Base-by-base conservation (phyloP, 1,140 invertebrate species). In the Drosophila littoralis region DNA sequence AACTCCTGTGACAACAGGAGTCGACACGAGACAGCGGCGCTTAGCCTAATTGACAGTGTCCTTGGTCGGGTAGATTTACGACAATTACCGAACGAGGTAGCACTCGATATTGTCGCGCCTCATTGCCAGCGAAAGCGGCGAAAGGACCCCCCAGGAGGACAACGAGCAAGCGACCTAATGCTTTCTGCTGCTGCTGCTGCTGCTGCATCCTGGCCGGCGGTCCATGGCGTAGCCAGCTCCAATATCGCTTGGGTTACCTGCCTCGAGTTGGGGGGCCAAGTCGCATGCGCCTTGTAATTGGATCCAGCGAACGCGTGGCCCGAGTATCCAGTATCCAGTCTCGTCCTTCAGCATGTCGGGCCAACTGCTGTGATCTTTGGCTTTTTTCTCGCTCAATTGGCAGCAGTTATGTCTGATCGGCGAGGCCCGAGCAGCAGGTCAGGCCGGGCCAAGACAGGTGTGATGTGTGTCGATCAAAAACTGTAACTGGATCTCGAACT, bases 11-110 rank as follows among this genome's bases (percentile, higher is more conserved):
- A 68, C 57, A 72, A 72, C 63, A 60, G 45, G 38, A 74, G 70
- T 67, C 67, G 72, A 72, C 79, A 73, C 66, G 71, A 57, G 66
- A 75, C 73, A 74, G 61, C 73, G 83, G 84, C 83, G 83, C 84
- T 88, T 55, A 48, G 51, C 51, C 83, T 88, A 88, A 88, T 88
- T 89, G 84, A 83, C 22, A 89, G 66, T 80, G 79, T 79, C 80
- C 85, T 80, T 72, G 61, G 28, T 28, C 33, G 6, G 7, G 22
- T 57, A 68, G 72, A 83, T 80, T 79, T 83, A 83, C 59, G 46
- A 51, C 69, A 13, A 28, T 32, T 33, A 54, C 51, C 17, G 45
- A 65, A 74, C 32, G 52, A 77, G 58, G 64, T 63, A 68, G 64
- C 45, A 60, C 12, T 43, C 43, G 45, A 58, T 57, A 64, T 43